Conservation (phyloP, 1,140 invertebrate species). For the Elymnias hypermnestra region DNA sequence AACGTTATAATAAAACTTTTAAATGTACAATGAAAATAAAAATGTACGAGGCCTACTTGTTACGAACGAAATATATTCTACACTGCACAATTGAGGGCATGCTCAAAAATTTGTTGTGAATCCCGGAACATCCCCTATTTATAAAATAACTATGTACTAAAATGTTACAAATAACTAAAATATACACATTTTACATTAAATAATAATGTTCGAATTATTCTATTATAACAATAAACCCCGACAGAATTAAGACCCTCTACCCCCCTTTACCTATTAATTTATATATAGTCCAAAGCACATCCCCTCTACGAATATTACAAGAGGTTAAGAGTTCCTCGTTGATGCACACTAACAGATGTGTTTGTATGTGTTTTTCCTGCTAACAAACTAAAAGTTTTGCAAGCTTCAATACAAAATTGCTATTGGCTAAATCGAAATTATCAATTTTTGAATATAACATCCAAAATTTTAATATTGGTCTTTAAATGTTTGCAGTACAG, state of each 20-base stretch:
- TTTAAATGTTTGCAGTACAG: background rate
- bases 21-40: background rate
- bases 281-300: no score
- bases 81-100: conserved; percentile 64
- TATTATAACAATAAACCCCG: background rate
- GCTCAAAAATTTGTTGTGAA: conserved; percentile 54
- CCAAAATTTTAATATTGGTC: background rate
- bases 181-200: conserved; percentile 28
- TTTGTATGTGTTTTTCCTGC: conserved; percentile 33
- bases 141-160: conserved; percentile 22
- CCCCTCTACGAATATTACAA: conserved; percentile 2
- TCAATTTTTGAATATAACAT: background rate
- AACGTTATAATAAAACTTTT: conserved; percentile 8
- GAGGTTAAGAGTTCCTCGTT: conserved; percentile 19
- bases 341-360: conserved; percentile 26
- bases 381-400: conserved; percentile 58
- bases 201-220: conserved; percentile 20
- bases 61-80: conserved; percentile 31
- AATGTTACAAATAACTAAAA: conserved; percentile 26
- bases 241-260: background rate
- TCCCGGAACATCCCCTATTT: conserved; percentile 33
- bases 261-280: no score
- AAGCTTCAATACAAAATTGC: conserved; percentile 34
- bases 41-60: conserved; percentile 16
- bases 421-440: conserved; percentile 25